These are phyloP conservation scores for Serilophus lunatus DNA, from an alignment of 2,113 vertebrate species.

Conservation along the genomic window DNA sequence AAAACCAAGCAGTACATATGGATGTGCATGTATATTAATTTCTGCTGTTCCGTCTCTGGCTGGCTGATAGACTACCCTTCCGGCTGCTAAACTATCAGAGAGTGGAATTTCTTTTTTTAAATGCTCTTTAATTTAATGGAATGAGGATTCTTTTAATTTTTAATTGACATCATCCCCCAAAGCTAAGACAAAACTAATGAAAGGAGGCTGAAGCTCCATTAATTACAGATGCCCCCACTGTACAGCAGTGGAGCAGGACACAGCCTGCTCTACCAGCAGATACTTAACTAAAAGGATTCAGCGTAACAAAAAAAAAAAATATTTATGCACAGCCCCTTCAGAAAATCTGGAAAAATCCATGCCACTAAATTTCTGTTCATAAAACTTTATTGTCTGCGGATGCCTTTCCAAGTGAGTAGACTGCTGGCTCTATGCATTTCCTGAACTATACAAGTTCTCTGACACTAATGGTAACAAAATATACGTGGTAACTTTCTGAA, in stretches of 20 bases:
- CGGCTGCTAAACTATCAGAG: background rate
- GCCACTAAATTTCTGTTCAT: constrained; percentile 15
- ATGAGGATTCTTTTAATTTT: background rate
- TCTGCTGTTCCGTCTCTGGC: background rate
- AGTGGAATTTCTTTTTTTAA: background rate
- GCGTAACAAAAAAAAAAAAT: background rate
- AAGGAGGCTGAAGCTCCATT: background rate
- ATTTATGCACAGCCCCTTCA: background rate
- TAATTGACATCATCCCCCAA: background rate
- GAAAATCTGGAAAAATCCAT: constrained; percentile 10
- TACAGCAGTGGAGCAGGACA: background rate
- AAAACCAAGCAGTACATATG: background rate
- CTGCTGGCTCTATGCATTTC: background rate
- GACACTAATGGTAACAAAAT: constrained; percentile 8
- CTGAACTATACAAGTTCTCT: background rate
- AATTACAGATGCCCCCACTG: background rate
- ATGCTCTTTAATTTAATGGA: background rate
- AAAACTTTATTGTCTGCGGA: constrained; percentile 2
- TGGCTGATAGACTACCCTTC: background rate
- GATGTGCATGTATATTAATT: background rate
- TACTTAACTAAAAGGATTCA: background rate
- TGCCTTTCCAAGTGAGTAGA: constrained; percentile 49
- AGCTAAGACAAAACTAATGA: background rate
- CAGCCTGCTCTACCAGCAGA: background rate
- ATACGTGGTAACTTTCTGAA: background rate